Evolutionary conservation across 2,113 vertebrate species (phyloP), one percentile per base, ranked within the genome.

Genomic region (Asarcornis scutulata): DNA sequence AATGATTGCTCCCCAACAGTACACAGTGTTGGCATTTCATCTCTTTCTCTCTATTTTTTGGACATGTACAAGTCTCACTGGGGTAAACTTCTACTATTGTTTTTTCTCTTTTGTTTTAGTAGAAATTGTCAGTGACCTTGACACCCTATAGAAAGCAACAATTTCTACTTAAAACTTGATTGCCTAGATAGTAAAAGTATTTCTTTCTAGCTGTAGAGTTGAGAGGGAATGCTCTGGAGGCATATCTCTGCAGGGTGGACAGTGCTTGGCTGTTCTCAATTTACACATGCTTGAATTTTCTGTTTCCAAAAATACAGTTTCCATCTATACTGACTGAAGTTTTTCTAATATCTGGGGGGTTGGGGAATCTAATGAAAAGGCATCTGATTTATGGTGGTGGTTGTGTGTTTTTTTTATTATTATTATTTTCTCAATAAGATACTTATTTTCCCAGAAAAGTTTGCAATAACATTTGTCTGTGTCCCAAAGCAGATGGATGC

Each of bases 271-370:
- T 96, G 83, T 67, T 96, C 64, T 78, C 73, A 94, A 36, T 88
- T 94, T 90, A 86, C 75, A 86, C 56, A 11, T 85, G 56, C 52
- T 89, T 81, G 68, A 93, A 77, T 96, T 96, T 72, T 83, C 23
- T 83, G 72, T 95, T 97, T 88, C 86, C 77, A 68, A 91, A 95
- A 95, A 89, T 89, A 89, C 2, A 62, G 40, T 91, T 92, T 89
- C 81, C 77, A 82, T 89, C 58, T 91, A 85, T 44, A 50, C 48
- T 72, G 20, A 38, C 77, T 79, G 0, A 92, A 88, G 17, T 92
- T 92, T 93, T 82, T 76, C 40, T 95, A 72, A 31, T 95, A 92
- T 84, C 76, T 90, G 27, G 56, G 32, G 59, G 46, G 3, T n/a
- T 88, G 69, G 71, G 82, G 63, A 93, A 89, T 89, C 60, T 91